Base-by-base conservation (phyloP, 2,113 vertebrate species). In the Polyodon spathula region DNA sequence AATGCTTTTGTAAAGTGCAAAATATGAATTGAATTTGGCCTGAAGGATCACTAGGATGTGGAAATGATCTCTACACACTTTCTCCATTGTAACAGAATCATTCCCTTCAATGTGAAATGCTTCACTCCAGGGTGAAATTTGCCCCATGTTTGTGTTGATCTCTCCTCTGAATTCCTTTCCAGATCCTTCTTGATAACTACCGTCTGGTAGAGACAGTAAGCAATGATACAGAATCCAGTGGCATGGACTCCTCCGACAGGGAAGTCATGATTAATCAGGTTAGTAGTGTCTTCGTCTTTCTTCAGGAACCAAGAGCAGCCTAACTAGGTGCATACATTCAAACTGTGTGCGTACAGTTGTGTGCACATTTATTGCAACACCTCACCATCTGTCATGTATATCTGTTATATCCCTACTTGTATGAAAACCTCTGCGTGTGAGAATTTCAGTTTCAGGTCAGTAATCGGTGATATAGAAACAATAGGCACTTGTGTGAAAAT, bases 141-240 rank as follows among this genome's bases (percentile, higher is more conserved):
- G 63, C 85, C 89, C 56, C 67, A 40, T 43, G 0, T 16, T 11
- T 38, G n/a, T n/a, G n/a, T n/a, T n/a, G n/a, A n/a, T n/a, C n/a
- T n/a, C n/a, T n/a, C n/a, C n/a, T n/a, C n/a, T n/a, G n/a, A n/a
- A 9, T 11, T 59, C 6, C 46, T 46, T 50, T 15, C 12, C 72
- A 88, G 86, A 71, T 80, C 60, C 80, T 88, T 27, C 58, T 83
- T 60, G 75, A 85, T 44, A 65, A 72, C 0, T 50, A 40, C 17
- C 68, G 59, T 4, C 53, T 64, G 0, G n/a, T 56, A 12, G 16
- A 56, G 58, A 38, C 46, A 0, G 48, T 54, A 59, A 71, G 67
- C n/a, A 68, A 60, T 61, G 73, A 70, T 56, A 11, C 38, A 7
- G 8, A 9, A 14, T 67, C 62, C 8, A 14, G 37, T n/a, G 63